Base-by-base conservation (phyloP, 1,140 invertebrate species). In the Diorhabda sublineata region DNA sequence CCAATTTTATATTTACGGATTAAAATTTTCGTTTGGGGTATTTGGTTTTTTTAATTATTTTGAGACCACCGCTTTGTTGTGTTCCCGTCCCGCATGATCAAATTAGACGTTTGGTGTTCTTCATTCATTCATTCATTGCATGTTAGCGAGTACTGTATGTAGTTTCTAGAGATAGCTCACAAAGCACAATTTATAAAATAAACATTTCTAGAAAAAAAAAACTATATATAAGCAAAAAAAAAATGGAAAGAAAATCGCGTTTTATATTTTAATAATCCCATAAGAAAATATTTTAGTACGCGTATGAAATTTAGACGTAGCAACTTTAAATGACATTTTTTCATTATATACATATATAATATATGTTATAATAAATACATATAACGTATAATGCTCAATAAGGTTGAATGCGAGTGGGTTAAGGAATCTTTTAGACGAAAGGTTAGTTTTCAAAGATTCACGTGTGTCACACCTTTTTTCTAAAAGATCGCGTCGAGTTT, bases 211-310 rank as follows among this genome's bases (percentile, higher is more conserved):
- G 66, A 41, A 69, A 72, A 64, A 69, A 52, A 52, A 26, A 26
- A 26, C 26, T 26, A 26, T 26, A 26, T 26, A 26, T 52, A 3
- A 52, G 4, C 11, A 72, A 72, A 69, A 66, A 69, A 11, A 62
- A 42, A 11, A 62, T 63, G 61, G 69, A 73, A 74, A 64, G 67
- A 72, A 73, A 76, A 71, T 73, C 76, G 77, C 77, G 74, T 78
- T 78, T 78, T 78, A 78, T 78, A 78, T 77, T 78, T 78, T 78
- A 78, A 77, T 78, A 78, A 74, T 73, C 70, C 61, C 68, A 74
- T 77, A 75, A 74, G 67, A 73, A 74, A 74, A 71, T 78, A 78
- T 78, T 78, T 78, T 78, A 78, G 75, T 78, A 78, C 73, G 74
- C 74, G 75, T 74, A 71, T 75, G 68, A 73, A 8, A 73, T 71